Conservation (phyloP, 1,140 invertebrate genomes). For the Ptiloglossa arizonensis region DNA sequence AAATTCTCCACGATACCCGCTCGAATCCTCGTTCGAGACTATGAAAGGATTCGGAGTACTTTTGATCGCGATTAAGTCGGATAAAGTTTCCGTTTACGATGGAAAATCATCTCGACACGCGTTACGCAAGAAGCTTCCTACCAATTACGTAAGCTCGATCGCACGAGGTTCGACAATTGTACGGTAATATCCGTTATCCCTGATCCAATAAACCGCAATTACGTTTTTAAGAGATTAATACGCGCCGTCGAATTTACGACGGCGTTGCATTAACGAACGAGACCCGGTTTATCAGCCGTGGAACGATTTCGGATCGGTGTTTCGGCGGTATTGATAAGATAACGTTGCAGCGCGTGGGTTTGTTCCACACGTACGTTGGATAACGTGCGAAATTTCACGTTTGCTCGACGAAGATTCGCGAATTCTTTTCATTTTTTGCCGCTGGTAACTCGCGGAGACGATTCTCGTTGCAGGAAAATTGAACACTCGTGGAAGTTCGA, state of each 20-base stretch:
- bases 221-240: constrained; percentile 26
- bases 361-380: neutral
- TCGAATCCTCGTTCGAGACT: too few relatives aligned
- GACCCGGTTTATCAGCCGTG: neutral
- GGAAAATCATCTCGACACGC: constrained; percentile 2
- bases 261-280: constrained; percentile 8
- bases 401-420: too few relatives aligned
- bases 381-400: too few relatives aligned
- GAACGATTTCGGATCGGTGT: neutral
- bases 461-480: too few relatives aligned
- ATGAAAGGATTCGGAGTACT: too few relatives aligned
- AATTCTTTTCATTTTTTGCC: too few relatives aligned
- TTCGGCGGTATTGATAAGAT: constrained; percentile 23
- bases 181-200: constrained; percentile 33
- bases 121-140: constrained; percentile 32
- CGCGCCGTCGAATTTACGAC: neutral
- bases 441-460: too few relatives aligned
- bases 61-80: neutral
- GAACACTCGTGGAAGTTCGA: too few relatives aligned
- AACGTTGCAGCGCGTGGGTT: neutral
- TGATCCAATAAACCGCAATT: constrained; percentile 40
- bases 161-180: constrained; percentile 42
- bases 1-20: too few relatives aligned
- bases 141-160: constrained; percentile 23
- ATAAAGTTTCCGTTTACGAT: neutral